Evolutionary conservation across 2,113 vertebrate genomes (phyloP), one percentile per base, ranked within the genome.

Genomic region (Mastomys natalensis): DNA sequence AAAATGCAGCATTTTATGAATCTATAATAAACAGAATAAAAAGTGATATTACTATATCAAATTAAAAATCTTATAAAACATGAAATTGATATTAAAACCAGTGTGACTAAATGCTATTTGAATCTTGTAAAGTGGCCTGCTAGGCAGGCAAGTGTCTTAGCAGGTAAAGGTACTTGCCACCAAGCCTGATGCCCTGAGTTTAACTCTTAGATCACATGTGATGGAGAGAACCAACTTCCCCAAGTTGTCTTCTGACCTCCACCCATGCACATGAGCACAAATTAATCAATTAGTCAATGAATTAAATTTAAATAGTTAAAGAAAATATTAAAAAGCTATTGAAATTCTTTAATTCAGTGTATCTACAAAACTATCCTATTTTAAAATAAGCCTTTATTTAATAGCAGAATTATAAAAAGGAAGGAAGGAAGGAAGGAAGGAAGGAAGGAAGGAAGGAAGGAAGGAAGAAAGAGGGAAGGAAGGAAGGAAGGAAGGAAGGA

Each of bases 331-430:
- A 92, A 85, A 7, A 93, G 40, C 2, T 76, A 94, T 58, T 95
- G 91, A 74, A 90, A 89, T 77, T 93, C 90, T 70, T 60, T 72
- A 76, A 80, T 74, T 34, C 48, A 68, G 89, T 93, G 9, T 81
- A 88, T 48, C 15, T 73, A 91, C 62, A 31, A 12, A 78, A 92
- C 70, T 68, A 76, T 45, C 0, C 72, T 90, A 93, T 87, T 95
- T 97, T 76, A 93, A 93, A 74, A 43, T 51, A 91, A 68, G 90
- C 72, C 87, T 94, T 95, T 72, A 64, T 94, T 95, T 64, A 92
- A 94, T 51, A 89, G 68, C 21, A 87, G 45, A 93, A 85, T 62
- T 92, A 78, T 40, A n/a, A n/a, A n/a, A 9, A 78, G 96, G 13
- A 10, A 37, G 16, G 11, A 34, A 34, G 34, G 26, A 31, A 31